Evolutionary conservation across 2,888 invertebrate genomes (phyloP).

Genomic region (Spatulosminthurus flaviceps): DNA sequence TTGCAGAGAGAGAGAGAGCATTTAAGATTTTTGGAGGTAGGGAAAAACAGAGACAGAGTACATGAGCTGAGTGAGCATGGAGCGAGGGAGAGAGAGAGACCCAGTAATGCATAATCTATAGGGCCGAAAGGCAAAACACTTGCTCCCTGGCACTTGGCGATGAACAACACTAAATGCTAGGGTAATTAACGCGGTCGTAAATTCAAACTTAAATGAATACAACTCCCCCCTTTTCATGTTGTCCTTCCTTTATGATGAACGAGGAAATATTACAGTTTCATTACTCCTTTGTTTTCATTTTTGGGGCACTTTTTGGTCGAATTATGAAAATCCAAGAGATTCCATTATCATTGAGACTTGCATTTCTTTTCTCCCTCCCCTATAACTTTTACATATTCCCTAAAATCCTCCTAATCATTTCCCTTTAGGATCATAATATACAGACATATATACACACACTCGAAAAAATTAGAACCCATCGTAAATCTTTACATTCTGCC

Average conservation of each 20-base stretch:
- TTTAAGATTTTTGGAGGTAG: constrained; percentile 24
- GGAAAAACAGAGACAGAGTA: neutral
- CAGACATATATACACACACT: too few relatives aligned
- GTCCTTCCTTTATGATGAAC: constrained; percentile 55
- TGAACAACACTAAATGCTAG: constrained; percentile 40
- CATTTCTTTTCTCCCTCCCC: neutral
- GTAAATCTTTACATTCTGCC: constrained; percentile 21
- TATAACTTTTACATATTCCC: too few relatives aligned
- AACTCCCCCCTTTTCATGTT: constrained; percentile 63
- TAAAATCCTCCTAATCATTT: too few relatives aligned
- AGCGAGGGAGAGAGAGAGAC: neutral
- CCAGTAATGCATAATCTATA: constrained; percentile 30
- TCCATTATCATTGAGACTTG: neutral
- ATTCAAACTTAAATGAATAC: constrained; percentile 62
- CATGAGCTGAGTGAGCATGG: constrained; percentile 1
- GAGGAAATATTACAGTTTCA: constrained; percentile 53
- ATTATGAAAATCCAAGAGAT: constrained; percentile 45
- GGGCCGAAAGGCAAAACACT: constrained; percentile 27
- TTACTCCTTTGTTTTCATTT: constrained; percentile 54
- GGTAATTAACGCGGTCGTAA: constrained; percentile 63
- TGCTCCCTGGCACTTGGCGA: constrained; percentile 37
- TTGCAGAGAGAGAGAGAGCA: constrained; percentile 15
- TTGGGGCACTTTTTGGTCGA: constrained; percentile 54
- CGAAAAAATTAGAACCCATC: constrained; percentile 34
- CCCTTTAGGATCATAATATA: too few relatives aligned